These are phyloP conservation scores for Drosophila nasuta DNA, from an alignment of 1,140 invertebrate genomes.

Conservation along the genomic window DNA sequence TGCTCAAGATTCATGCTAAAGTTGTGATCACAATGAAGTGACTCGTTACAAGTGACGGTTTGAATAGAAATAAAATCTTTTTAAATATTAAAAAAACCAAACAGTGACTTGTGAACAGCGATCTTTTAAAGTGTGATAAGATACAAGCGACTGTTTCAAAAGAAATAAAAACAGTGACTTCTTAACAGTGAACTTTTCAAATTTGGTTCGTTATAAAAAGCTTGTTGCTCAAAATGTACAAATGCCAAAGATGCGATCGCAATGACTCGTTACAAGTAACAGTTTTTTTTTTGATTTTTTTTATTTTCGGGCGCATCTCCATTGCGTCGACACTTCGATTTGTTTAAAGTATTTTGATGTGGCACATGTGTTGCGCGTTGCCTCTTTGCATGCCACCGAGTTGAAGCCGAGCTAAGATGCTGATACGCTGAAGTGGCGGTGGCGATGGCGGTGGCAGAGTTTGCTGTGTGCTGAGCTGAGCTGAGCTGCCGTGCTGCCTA, in stretches of 20 bases:
- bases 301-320: constrained; percentile 1
- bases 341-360: constrained; percentile 76
- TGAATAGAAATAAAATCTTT: too few relatives aligned
- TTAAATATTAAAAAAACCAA: too few relatives aligned
- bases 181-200: neutral
- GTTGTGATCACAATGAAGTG: too few relatives aligned
- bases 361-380: constrained; percentile 48
- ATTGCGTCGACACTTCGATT: constrained; percentile 56
- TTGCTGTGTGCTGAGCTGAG: neutral
- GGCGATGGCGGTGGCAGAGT: too few relatives aligned
- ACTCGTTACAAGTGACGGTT: too few relatives aligned
- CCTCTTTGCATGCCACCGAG: constrained; percentile 31
- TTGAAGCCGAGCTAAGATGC: neutral
- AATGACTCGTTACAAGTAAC: constrained; percentile 11
- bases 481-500: constrained; percentile 28
- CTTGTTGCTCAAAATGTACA: too few relatives aligned
- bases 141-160: too few relatives aligned
- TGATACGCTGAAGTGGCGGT: too few relatives aligned
- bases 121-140: too few relatives aligned
- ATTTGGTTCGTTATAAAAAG: neutral
- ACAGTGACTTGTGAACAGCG: too few relatives aligned
- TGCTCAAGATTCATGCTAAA: too few relatives aligned
- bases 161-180: too few relatives aligned
- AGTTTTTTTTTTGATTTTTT: neutral
- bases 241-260: neutral